Conservation (phyloP, 2,113 vertebrate species). For the Pseudolaguvia tuberculata region DNA sequence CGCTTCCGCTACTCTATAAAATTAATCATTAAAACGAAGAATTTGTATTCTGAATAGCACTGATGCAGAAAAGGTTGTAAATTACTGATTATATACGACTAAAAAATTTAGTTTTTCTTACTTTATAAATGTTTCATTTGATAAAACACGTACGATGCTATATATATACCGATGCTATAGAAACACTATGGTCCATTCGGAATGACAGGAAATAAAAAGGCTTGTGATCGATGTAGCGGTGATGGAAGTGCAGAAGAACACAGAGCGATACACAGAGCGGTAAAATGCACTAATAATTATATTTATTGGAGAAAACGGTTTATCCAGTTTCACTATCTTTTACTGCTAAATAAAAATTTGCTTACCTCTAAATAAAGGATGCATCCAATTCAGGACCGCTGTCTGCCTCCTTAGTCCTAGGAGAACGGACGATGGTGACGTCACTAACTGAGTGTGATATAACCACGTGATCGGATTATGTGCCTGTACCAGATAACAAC, state of each 20-base stretch:
- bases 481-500: neutral
- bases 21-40: neutral
- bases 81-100: no score
- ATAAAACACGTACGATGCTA: neutral
- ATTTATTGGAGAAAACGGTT: neutral
- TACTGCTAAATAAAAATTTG: neutral
- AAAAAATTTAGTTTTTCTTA: neutral
- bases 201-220: neutral
- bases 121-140: neutral
- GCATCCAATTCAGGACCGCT: neutral
- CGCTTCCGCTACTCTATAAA: neutral
- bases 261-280: no score
- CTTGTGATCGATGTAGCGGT: neutral
- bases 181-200: neutral
- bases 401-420: neutral
- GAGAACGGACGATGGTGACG: conserved; percentile 21
- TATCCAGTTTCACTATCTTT: neutral
- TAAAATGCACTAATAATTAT: neutral
- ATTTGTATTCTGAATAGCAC: neutral
- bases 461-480: conserved; percentile 31
- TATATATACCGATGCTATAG: neutral
- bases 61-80: neutral
- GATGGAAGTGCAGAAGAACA: neutral
- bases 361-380: conserved; percentile 13
- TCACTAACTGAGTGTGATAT: neutral